A percentile compares a stretch with the other conserved stretches of the same genome.
These are phyloP conservation scores for Aptenodytes patagonicus DNA, from an alignment of 2,113 vertebrate species.

Conservation along the genomic window DNA sequence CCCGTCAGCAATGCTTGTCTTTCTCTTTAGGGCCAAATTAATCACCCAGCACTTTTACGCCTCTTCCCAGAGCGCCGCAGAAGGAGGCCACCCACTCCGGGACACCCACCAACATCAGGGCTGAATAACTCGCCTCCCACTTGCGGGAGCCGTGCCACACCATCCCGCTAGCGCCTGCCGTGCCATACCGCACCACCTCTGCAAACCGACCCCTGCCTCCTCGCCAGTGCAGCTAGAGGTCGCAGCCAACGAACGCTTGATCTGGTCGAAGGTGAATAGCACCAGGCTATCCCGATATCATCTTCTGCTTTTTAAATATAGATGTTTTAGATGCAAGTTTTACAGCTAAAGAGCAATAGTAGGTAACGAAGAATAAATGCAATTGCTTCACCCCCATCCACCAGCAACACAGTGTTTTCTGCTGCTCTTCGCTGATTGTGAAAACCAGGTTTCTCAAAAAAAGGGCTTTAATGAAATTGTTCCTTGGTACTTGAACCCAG, in stretches of 20 bases:
- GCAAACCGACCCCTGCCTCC: neutral
- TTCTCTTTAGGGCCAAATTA: conserved; percentile 1
- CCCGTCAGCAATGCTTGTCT: neutral
- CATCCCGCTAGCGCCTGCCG: neutral
- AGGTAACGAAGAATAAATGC: neutral
- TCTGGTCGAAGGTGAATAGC: neutral
- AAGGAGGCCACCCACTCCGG: neutral
- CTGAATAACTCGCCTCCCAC: neutral
- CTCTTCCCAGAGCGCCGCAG: neutral
- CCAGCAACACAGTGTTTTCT: neutral
- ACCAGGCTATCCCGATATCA: neutral
- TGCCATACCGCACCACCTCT: accelerated
- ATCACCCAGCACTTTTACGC: neutral
- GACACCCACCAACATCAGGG: neutral
- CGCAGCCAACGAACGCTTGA: neutral
- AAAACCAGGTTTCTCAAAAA: neutral
- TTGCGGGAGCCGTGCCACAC: neutral
- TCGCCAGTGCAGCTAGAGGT: neutral
- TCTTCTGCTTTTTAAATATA: neutral
- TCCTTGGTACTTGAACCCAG: neutral
- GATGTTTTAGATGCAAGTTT: neutral
- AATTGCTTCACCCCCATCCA: neutral
- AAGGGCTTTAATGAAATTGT: neutral
- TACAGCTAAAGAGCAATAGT: neutral
- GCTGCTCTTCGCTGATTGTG: neutral